Evolutionary conservation across 1,140 invertebrate genomes (phyloP).

Genomic region (Drosophila melanica): DNA sequence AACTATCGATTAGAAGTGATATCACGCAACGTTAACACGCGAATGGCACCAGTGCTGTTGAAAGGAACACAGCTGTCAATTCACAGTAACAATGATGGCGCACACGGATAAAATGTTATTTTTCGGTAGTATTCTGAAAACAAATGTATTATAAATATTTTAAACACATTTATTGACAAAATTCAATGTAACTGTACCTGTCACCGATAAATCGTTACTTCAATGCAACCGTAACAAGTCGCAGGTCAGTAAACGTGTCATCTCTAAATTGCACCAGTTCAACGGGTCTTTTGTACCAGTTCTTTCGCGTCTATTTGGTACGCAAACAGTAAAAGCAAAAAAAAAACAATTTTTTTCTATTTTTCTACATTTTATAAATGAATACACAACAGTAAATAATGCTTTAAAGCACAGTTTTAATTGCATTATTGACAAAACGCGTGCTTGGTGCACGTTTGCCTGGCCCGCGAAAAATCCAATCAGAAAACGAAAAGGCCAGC

Average conservation of each 20-base stretch:
- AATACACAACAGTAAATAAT: constrained; percentile 62
- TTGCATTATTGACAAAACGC: constrained; percentile 32
- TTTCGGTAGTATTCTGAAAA: not conserved
- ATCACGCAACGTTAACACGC: constrained; percentile 3
- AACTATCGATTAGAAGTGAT: constrained; percentile 24
- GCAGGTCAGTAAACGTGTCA: constrained; percentile 38
- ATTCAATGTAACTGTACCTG: not conserved
- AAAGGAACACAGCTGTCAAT: not conserved
- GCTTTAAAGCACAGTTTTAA: constrained; percentile 60
- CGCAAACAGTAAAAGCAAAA: constrained; percentile 70
- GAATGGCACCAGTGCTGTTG: constrained; percentile 23
- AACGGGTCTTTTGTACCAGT: constrained; percentile 46
- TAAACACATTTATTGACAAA: not conserved
- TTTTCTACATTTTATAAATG: constrained; percentile 80
- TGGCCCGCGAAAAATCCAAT: constrained; percentile 49
- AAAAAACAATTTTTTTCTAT: constrained; percentile 76
- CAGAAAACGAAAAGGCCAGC: constrained; percentile 68
- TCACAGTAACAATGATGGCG: not conserved
- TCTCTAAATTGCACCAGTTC: constrained; percentile 52
- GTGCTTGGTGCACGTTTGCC: constrained; percentile 31
- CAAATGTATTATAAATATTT: not conserved
- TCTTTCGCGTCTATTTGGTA: constrained; percentile 70
- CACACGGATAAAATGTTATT: not conserved
- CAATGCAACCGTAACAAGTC: constrained; percentile 36
- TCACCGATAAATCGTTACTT: constrained; percentile 10